Percentiles rank a stretch among this genome's conserved stretches.
Evolutionary conservation across 2,888 invertebrate species (phyloP).

Genomic region (Sarcophaga carnaria): DNA sequence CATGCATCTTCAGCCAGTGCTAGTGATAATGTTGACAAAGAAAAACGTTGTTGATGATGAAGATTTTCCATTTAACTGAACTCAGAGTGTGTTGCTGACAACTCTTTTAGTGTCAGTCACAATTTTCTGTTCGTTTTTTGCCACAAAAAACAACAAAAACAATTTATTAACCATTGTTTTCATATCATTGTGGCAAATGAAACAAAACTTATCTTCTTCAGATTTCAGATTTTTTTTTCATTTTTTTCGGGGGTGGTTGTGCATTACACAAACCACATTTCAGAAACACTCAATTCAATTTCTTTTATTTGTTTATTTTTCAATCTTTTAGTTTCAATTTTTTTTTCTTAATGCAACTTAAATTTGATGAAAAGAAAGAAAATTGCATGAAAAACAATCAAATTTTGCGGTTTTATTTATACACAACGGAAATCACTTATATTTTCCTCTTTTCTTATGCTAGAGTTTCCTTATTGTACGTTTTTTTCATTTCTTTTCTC

Average conservation of each 20-base stretch:
- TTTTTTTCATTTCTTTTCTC: too few species aligned
- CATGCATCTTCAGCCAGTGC: constrained; percentile 13
- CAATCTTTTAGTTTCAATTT: background rate
- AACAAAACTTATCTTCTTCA: background rate
- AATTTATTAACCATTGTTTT: constrained; percentile 12
- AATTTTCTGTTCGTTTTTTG: background rate
- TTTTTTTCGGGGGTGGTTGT: too few species aligned
- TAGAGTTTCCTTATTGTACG: constrained; percentile 3
- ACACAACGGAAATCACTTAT: constrained; percentile 61
- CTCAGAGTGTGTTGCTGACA: constrained; percentile 31
- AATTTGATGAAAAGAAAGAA: background rate
- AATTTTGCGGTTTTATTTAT: constrained; percentile 60
- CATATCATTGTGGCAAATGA: background rate
- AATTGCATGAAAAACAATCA: constrained; percentile 40
- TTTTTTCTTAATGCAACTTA: constrained; percentile 24
- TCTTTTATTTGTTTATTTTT: constrained; percentile 19
- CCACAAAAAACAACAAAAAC: too few species aligned
- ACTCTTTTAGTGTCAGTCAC: constrained; percentile 27
- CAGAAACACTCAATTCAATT: constrained; percentile 54
- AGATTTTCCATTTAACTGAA: constrained; percentile 16
- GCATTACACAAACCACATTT: constrained; percentile 47
- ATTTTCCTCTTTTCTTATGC: constrained; percentile 26
- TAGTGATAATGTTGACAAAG: background rate
- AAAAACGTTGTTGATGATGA: background rate
- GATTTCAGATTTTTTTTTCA: fast-evolving